phyloP scores from a whole-genome alignment of 2,797 vertebrate genomes.

The Phoebastria nigripes region DNA sequence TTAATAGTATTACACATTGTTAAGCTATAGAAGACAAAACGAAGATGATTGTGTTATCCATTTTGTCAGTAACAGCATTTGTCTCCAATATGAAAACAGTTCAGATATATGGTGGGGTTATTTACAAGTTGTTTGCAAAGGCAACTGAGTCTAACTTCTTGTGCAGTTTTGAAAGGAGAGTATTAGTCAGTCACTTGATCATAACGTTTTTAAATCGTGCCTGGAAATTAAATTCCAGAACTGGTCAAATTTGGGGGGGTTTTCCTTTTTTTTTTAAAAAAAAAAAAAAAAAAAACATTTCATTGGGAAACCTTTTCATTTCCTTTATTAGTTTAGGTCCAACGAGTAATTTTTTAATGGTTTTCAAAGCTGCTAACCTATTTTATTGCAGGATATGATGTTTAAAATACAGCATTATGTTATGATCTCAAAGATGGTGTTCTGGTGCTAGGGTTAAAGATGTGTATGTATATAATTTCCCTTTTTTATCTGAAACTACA shows the following conservation, averaged over 20 bases:
- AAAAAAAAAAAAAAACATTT: constrained; percentile 15
- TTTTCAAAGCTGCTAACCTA: constrained; percentile 76
- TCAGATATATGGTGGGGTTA: constrained; percentile 5
- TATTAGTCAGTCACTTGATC: constrained; percentile 55
- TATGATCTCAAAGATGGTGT: constrained; percentile 68
- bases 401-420: constrained; percentile 72
- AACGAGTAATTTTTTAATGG: constrained; percentile 48
- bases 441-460: constrained; percentile 72
- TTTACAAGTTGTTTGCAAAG: constrained; percentile 37
- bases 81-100: constrained; percentile 23
- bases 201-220: constrained; percentile 54
- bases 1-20: constrained; percentile 52
- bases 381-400: constrained; percentile 67
- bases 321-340: constrained; percentile 54
- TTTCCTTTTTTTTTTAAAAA: not conserved
- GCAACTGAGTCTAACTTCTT: constrained; percentile 22
- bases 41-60: constrained; percentile 36
- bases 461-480: constrained; percentile 68
- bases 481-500: constrained; percentile 71
- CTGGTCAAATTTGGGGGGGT: not conserved
- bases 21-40: constrained; percentile 46
- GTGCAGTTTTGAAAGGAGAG: constrained; percentile 45
- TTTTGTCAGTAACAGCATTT: constrained; percentile 51
- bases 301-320: constrained; percentile 53
- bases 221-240: constrained; percentile 69